A percentile compares a stretch with the other conserved stretches of the same genome.
Conservation (phyloP, 2,113 vertebrate species). For the Grus americana region DNA sequence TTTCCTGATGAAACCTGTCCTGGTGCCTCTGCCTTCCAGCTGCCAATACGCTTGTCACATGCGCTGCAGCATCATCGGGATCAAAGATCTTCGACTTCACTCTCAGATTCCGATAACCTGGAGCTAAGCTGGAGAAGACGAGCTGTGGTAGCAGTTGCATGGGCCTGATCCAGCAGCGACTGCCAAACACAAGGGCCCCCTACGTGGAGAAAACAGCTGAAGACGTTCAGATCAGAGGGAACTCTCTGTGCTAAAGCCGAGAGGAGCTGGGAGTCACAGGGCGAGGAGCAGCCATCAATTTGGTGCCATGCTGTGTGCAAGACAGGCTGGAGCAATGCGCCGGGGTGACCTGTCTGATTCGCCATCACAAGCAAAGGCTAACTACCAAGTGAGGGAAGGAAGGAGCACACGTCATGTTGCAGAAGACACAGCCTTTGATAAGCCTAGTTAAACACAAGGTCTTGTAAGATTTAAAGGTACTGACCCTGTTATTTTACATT, state of each 20-base stretch:
- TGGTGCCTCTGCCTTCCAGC: background rate
- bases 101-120: background rate
- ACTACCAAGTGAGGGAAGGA: background rate
- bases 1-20: background rate
- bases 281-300: background rate
- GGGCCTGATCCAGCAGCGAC: background rate
- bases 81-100: background rate
- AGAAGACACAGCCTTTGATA: background rate
- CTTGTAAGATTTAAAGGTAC: background rate
- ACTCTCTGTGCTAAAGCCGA: background rate
- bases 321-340: background rate
- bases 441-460: background rate
- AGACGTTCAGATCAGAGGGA: background rate
- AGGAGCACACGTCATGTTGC: background rate
- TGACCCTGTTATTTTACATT: background rate
- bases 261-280: background rate
- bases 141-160: background rate
- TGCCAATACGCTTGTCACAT: background rate
- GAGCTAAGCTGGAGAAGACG: background rate
- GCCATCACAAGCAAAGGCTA: background rate
- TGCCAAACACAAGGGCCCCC: background rate
- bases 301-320: background rate
- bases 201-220: background rate
- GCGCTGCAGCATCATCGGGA: rapidly evolving
- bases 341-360: background rate